These are phyloP conservation scores for Lottia gigantea DNA, from an alignment of 2,888 invertebrate genomes.

Conservation along the genomic window DNA sequence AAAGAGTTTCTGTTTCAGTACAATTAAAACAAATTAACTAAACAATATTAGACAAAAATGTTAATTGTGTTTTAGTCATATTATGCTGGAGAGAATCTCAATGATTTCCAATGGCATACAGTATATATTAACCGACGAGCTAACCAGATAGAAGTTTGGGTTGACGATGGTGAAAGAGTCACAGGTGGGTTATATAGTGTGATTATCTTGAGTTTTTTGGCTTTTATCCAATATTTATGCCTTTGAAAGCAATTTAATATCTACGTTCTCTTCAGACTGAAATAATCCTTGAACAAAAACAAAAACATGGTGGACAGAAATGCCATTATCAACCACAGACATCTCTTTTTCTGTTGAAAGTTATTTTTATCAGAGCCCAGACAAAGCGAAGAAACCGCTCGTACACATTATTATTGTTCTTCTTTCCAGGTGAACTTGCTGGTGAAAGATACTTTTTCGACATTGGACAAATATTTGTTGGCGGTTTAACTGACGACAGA, in stretches of 20 bases:
- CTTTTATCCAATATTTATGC: too few relatives aligned
- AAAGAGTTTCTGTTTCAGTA: too few relatives aligned
- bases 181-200: conserved; percentile 17
- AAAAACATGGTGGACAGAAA: too few relatives aligned
- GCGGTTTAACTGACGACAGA: conserved; percentile 31
- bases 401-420: conserved; percentile 7
- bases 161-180: conserved; percentile 48
- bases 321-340: too few relatives aligned
- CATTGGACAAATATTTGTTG: conserved; percentile 47
- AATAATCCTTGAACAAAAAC: too few relatives aligned
- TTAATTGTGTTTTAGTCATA: conserved; percentile 40
- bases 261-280: too few relatives aligned
- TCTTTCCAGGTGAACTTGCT: conserved; percentile 39
- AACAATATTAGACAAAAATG: too few relatives aligned
- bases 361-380: too few relatives aligned
- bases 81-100: conserved; percentile 46
- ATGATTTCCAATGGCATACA: conserved; percentile 66
- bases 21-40: too few relatives aligned
- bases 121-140: conserved; percentile 61
- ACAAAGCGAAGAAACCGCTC: too few relatives aligned
- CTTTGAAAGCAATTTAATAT: too few relatives aligned
- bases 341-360: too few relatives aligned
- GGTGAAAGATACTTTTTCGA: conserved; percentile 47
- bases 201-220: background rate
- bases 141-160: conserved; percentile 57